Base-by-base conservation (phyloP, 2,113 vertebrate species). In the Ochotona princeps region DNA sequence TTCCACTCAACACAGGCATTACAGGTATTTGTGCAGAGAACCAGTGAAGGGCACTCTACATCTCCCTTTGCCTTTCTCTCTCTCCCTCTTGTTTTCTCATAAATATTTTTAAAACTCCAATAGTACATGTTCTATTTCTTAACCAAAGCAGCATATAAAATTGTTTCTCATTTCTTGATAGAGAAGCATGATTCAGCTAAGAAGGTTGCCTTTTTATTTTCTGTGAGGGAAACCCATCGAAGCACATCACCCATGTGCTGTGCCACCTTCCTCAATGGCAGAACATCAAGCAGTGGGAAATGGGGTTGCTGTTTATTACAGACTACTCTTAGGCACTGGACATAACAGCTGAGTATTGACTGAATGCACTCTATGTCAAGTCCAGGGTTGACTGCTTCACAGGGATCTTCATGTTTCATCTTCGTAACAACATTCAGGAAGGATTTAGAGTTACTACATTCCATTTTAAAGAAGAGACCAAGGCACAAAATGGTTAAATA, bases 381-480 rank as follows among this genome's bases (percentile, higher is more conserved):
- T 35, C 44, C 28, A 47, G 26, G 83, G 5, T 26, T 81, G 66
- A 80, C 63, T 47, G 21, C 1, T 65, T 49, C 61, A 65, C 5
- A 65, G 7, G 14, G 15, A 85, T 35, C 60, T 66, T 60, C 44
- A 82, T 61, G 32, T 60, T 84, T 81, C 57, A 17, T 78, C 32
- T 72, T 85, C 23, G 38, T 32, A 84, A n/a, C 25, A 14, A 57
- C 13, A 25, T 6, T 10, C n/a, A 84, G 61, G 4, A 79, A 87
- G 13, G 5, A 57, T 75, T 69, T 73, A 89, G 78, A 57, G 23
- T 35, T 25, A 65, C 47, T 35, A 35, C 35, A 38, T 35, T 69
- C 35, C n/a, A 26, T 89, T 83, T 91, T 25, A 21, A 95, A 89
- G 28, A 96, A 87, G 87, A 91, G 84, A 51, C 1, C 51, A 51